These are phyloP conservation scores for Drosophila virilis DNA, from an alignment of 1,140 invertebrate species.

Conservation along the genomic window DNA sequence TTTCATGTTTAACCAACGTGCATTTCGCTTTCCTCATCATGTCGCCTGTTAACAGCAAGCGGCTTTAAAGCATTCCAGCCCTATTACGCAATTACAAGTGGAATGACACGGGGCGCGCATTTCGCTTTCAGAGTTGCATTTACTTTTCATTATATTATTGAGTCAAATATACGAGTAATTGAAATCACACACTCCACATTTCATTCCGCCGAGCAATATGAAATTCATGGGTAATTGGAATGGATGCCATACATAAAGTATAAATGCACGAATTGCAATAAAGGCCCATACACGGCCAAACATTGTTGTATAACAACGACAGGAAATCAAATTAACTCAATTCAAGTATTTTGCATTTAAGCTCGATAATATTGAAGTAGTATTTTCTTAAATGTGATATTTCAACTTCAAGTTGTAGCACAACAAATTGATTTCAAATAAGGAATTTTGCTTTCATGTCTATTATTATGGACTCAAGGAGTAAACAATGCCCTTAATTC, in stretches of 20 bases:
- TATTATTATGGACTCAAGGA: too few species aligned
- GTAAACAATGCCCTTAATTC: too few species aligned
- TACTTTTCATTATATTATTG: slow-evolving; percentile 57
- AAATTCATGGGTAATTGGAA: slow-evolving; percentile 15
- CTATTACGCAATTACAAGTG: slow-evolving; percentile 77
- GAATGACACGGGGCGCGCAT: slow-evolving; percentile 50
- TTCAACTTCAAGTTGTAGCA: too few species aligned
- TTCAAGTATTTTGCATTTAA: too few species aligned
- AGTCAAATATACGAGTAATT: slow-evolving; percentile 62
- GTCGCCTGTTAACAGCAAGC: slow-evolving; percentile 63
- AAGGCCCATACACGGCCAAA: neutral
- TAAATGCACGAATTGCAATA: slow-evolving; percentile 5
- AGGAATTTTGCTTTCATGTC: too few species aligned
- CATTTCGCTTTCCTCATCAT: slow-evolving; percentile 24
- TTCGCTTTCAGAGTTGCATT: slow-evolving; percentile 38
- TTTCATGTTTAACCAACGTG: slow-evolving; percentile 39
- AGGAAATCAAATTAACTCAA: neutral
- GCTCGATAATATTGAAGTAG: too few species aligned
- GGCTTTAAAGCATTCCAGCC: slow-evolving; percentile 75
- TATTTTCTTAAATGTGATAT: too few species aligned
- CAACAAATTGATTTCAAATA: too few species aligned
- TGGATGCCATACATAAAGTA: slow-evolving; percentile 13
- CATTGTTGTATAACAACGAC: neutral
- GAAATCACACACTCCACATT: slow-evolving; percentile 28
- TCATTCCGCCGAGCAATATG: neutral